These are phyloP conservation scores for Aphis craccivora DNA, from an alignment of 1,140 invertebrate genomes.

Conservation along the genomic window DNA sequence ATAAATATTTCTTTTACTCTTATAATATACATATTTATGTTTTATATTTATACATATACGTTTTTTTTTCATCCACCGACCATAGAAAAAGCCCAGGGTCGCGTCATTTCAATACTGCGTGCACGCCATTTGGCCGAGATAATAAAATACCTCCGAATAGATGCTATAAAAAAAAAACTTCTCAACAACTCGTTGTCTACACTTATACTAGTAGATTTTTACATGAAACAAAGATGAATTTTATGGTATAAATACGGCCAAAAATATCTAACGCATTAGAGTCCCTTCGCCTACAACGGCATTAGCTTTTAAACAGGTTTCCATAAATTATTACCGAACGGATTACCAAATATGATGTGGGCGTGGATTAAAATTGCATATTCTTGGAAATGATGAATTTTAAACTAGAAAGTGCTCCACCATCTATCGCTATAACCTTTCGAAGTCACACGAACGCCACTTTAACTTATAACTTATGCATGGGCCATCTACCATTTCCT, in stretches of 20 bases:
- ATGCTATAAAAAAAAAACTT: not conserved
- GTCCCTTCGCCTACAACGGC: not conserved
- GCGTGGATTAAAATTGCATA: not conserved
- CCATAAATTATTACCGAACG: not conserved
- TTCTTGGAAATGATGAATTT: constrained; percentile 21
- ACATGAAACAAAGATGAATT: not conserved
- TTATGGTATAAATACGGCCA: not conserved
- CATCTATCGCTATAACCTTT: not conserved
- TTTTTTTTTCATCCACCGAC: not conserved
- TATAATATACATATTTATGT: not conserved
- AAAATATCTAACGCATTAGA: not conserved
- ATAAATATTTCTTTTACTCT: constrained; percentile 36
- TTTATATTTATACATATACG: not conserved
- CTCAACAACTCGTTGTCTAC: not conserved
- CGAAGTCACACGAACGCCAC: constrained; percentile 19
- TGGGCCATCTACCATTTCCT: not conserved
- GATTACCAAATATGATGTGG: not conserved
- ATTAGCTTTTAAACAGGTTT: not conserved
- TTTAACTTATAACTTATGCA: constrained; percentile 39
- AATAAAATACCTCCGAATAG: not conserved
- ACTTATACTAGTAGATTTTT: not conserved
- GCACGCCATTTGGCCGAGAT: not conserved
- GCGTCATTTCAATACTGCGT: not conserved
- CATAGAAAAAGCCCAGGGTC: not conserved
- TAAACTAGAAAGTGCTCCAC: not conserved